These are phyloP conservation scores for Chunga burmeisteri DNA, from an alignment of 2,113 vertebrate species.

Conservation along the genomic window DNA sequence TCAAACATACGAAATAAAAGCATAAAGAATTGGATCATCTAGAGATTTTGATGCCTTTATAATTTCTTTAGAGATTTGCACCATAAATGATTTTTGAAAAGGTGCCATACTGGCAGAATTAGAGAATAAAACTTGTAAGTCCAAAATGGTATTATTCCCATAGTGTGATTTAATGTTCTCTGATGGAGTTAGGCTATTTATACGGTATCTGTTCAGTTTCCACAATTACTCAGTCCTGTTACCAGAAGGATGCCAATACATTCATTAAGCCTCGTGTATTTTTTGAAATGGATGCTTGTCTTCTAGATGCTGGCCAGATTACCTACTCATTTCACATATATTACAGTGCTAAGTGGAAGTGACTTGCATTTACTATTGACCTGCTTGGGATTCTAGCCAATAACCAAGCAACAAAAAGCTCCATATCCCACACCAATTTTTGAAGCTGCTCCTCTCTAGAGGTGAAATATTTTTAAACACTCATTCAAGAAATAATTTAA, in stretches of 20 bases:
- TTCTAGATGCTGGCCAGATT: neutral
- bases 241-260: neutral
- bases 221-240: neutral
- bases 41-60: neutral
- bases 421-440: constrained; percentile 14
- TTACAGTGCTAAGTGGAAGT: neutral
- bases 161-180: neutral
- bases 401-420: neutral
- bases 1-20: neutral
- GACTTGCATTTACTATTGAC: neutral
- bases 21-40: neutral
- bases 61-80: neutral
- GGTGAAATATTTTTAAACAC: constrained; percentile 44
- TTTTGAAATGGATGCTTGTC: neutral
- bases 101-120: neutral
- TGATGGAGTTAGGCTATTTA: neutral
- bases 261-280: neutral
- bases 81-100: neutral
- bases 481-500: constrained; percentile 49
- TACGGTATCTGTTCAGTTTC: neutral
- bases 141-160: neutral
- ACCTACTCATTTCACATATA: neutral
- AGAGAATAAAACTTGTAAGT: neutral
- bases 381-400: neutral
- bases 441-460: constrained; percentile 1